Base-by-base conservation (phyloP, 2,888 invertebrate species). In the Hyalella azteca region DNA sequence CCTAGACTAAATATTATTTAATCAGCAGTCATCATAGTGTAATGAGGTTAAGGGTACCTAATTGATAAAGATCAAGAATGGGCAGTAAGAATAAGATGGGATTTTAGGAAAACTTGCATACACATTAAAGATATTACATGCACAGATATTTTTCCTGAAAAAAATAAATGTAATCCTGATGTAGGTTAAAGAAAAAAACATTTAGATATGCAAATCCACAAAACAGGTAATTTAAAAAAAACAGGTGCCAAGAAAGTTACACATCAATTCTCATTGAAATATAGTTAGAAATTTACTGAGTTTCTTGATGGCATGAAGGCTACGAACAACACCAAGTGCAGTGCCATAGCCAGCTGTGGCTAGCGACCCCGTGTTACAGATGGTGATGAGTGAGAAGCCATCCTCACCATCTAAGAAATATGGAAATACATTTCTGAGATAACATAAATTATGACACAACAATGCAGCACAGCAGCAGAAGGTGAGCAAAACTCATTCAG, bases 311-410 rank as follows among this genome's bases (percentile, higher is more conserved):
- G 66, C 13, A 87, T 93, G 92, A 79, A 99, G 90, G 79, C 93
- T 92, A 85, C 98, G 91, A 85, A 98, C 93, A 45, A 99, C 97
- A 87, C 98, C 99, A 85, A 99, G 90, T 15, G 99, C 99, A 22
- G 99, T 99, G 29, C 99, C 99, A 89, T 97, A 95, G 54, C 97
- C 97, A 73, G 96, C 96, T 4, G 99, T 99, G 1, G 99, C 99
- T 86, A 99, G 90, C 3, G 97, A 96, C 0, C 99, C 99, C 1
- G 99, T 98, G 88, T 99, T 99, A 88, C 99, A 99, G 88, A 98
- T 98, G 2, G 99, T 99, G 78, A 99, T 89, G 79, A 99, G 90
- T 83, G 92, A 90, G 2, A 95, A 92, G 77, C 90, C 88, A 73
- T 90, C 90, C 85, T 92, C 91, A n/a, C 90, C 91, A 29, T 90